Base-by-base conservation (phyloP, 2,888 invertebrate genomes). In the Creontiades dilutus region DNA sequence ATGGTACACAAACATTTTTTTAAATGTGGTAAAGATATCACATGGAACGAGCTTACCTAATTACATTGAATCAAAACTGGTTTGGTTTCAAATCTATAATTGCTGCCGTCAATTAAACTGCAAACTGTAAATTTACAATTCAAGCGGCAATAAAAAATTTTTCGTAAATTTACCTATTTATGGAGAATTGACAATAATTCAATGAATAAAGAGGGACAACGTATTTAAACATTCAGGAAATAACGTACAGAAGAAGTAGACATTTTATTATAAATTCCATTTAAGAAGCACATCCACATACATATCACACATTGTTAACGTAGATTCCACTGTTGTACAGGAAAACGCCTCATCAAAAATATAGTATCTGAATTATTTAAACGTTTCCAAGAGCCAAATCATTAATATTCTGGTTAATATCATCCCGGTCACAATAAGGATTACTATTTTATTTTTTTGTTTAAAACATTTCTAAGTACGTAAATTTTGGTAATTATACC, bases 241-340 rank as follows among this genome's bases (percentile, higher is more conserved):
- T 19, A 68, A 68, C 27, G 52, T 68, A 23, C 68, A 2, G 9
- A 68, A 68, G 11, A 23, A 19, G 19, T 19, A 68, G 12, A 23
- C 68, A 57, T 68, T 68, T 68, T 68, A 68, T 68, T 68, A 68
- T 23, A 68, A 68, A 68, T 68, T 68, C 13, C 68, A 23, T 68
- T 52, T 13, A 68, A 68, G 68, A 23, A 68, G 19, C 23, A 68
- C 68, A 68, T 4, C n/a, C n/a, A n/a, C 9, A 61, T 19, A 61
- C 19, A 61, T 61, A 61, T 57, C 57, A 57, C 57, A 57, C 57
- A 52, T 52, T 52, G 52, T 16, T 37, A 23, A 27, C 12, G 68
- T 68, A 68, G 23, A 61, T 5, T 68, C 13, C 68, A 68, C 23
- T 19, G 23, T 52, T 14, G 16, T 68, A 23, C 68, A 61, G 7